phyloP scores from a whole-genome alignment of 2,888 invertebrate species.

The Diabrotica balteata region DNA sequence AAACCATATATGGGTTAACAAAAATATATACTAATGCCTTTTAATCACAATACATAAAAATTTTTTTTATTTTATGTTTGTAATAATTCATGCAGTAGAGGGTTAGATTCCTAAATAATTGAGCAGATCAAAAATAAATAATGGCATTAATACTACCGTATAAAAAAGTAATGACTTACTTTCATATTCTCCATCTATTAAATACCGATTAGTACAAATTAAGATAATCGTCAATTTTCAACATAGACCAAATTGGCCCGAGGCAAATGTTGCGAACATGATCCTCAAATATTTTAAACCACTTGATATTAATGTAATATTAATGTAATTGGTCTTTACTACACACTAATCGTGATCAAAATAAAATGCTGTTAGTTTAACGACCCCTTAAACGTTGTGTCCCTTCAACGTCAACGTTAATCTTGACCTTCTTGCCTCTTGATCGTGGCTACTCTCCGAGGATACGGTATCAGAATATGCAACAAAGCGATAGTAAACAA shows the following conservation, averaged over 20 bases:
- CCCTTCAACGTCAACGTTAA: slow-evolving; percentile 40
- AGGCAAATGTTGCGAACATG: slow-evolving; percentile 2
- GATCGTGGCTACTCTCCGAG: neutral
- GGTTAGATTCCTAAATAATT: no score
- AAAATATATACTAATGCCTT: no score
- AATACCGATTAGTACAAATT: neutral
- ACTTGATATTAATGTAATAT: slow-evolving; percentile 2
- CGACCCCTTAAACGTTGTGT: slow-evolving; percentile 35
- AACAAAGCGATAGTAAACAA: no score
- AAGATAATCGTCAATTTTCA: neutral
- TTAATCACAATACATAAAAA: no score
- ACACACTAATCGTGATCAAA: slow-evolving; percentile 9
- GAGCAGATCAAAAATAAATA: no score
- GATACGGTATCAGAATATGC: neutral
- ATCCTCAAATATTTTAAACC: slow-evolving; percentile 1
- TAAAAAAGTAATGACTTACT: slow-evolving; percentile 2
- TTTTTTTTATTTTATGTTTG: no score
- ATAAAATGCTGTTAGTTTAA: slow-evolving; percentile 30
- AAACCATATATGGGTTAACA: no score
- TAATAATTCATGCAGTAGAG: no score
- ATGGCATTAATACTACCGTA: no score
- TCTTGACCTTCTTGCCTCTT: slow-evolving; percentile 46
- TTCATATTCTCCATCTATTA: neutral
- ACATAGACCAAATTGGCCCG: neutral
- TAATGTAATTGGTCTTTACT: slow-evolving; percentile 10